Conservation (phyloP, 2,113 vertebrate genomes). For the Piaya cayana region DNA sequence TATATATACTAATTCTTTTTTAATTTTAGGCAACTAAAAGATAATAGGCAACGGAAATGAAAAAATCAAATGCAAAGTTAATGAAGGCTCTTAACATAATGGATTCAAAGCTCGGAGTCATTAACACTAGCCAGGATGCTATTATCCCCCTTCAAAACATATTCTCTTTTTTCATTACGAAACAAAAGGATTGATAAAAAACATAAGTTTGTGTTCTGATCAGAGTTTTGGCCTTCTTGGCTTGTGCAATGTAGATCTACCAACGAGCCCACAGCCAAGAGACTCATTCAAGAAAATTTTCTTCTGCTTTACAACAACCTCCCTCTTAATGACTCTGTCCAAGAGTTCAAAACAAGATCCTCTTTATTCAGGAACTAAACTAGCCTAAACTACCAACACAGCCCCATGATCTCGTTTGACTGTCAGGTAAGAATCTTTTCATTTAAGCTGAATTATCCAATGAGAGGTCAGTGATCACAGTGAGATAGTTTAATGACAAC, state of each 20-base stretch:
- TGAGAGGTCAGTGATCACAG: not conserved
- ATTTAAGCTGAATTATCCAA: not conserved
- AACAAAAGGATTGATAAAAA: not conserved
- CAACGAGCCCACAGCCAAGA: not conserved
- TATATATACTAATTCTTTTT: not conserved
- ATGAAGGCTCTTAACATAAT: not conserved
- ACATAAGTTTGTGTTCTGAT: not conserved
- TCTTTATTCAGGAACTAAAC: not conserved
- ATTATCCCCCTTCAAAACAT: not conserved
- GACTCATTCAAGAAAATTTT: not conserved
- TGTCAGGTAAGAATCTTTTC: not conserved
- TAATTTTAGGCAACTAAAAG: not conserved
- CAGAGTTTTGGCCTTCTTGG: not conserved
- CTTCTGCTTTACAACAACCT: not conserved
- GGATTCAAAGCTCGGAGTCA: not conserved
- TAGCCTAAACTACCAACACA: not conserved
- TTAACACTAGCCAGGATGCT: not conserved
- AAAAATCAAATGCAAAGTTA: not conserved
- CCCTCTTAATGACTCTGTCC: not conserved
- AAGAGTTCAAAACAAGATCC: not conserved
- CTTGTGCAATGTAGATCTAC: not conserved
- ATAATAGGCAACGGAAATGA: not conserved
- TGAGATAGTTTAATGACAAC: not conserved
- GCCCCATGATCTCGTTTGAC: not conserved
- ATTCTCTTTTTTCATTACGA: not conserved